These are phyloP conservation scores for Rhyzopertha dominica DNA, from an alignment of 1,140 invertebrate genomes.

Conservation along the genomic window DNA sequence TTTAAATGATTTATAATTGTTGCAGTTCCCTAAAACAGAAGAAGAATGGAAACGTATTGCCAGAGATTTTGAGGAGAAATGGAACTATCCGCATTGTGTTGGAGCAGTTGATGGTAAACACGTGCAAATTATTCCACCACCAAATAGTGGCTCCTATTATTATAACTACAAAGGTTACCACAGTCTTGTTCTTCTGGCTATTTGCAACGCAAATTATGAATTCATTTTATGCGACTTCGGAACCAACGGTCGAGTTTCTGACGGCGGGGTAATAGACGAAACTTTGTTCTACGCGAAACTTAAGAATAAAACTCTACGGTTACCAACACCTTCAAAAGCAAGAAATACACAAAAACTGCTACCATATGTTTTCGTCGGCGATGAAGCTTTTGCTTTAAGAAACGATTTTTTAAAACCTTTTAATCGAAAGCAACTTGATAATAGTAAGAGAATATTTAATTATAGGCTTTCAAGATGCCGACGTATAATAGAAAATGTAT, in stretches of 20 bases:
- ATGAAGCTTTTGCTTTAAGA: slow-evolving; percentile 43
- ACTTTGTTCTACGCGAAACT: slow-evolving; percentile 30
- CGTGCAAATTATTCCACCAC: slow-evolving; percentile 34
- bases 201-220: slow-evolving; percentile 43
- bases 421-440: slow-evolving; percentile 17
- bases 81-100: slow-evolving; percentile 34
- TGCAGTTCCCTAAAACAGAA: slow-evolving; percentile 26
- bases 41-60: slow-evolving; percentile 38
- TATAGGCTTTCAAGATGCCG: slow-evolving; percentile 36
- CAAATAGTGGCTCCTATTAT: slow-evolving; percentile 32
- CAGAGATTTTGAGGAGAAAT: slow-evolving; percentile 31
- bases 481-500: slow-evolving; percentile 42
- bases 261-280: slow-evolving; percentile 38
- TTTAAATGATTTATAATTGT: no score
- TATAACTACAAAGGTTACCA: slow-evolving; percentile 37
- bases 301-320: slow-evolving; percentile 21
- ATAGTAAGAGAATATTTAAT: slow-evolving; percentile 37
- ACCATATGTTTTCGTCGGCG: slow-evolving; percentile 40
- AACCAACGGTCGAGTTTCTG: slow-evolving; percentile 37
- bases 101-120: slow-evolving; percentile 40
- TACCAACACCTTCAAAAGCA: slow-evolving; percentile 20
- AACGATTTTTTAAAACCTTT: slow-evolving; percentile 40
- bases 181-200: slow-evolving; percentile 39
- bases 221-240: slow-evolving; percentile 43
- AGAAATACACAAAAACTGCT: slow-evolving; percentile 12